Base-by-base conservation (phyloP, 2,888 invertebrate genomes). In the Acholoe squamosa region DNA sequence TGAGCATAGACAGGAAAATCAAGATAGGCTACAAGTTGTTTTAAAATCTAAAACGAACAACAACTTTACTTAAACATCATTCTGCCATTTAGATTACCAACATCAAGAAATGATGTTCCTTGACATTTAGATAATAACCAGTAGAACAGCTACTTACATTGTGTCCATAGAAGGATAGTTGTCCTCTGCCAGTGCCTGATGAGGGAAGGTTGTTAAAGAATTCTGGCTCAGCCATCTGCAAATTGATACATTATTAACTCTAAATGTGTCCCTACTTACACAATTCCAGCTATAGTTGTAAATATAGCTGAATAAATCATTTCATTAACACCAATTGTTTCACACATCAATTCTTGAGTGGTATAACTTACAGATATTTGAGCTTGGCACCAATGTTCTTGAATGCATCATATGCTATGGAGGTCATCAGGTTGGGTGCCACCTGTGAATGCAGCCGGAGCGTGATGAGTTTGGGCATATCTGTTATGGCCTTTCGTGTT, bases 141-240 rank as follows among this genome's bases (percentile, higher is more conserved):
- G 25, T n/a, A 16, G 7, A 71, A 71, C 10, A 71, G 12, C 14
- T 31, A 93, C 93, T 93, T 91, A 94, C 94, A 94, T 91, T 43
- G 90, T 92, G 16, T 91, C 80, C 12, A 94, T 91, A 16, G 80
- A 90, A 0, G 92, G 90, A 89, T 94, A 94, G 56, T 84, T 84
- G 22, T 92, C 92, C 89, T 94, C 93, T 31, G 92, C 91, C 67
- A 94, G 89, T 3, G 93, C 93, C 89, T 93, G 93, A 80, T 94
- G 94, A 0, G 94, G 94, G 90, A 94, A 94, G 31, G 92, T 93
- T 3, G 92, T 84, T 25, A 94, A 91, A 0, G 84, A 91, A 91
- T 94, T 94, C 61, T 91, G 91, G 91, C 94, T 94, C n/a, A 94
- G 91, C 93, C 93, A 94, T 76, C 94, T 94, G 92, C 14, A 84